Percentiles rank a stretch among this genome's conserved stretches.
phyloP scores from a whole-genome alignment of 2,113 vertebrate species.

The Thamnaconus septentrionalis region DNA sequence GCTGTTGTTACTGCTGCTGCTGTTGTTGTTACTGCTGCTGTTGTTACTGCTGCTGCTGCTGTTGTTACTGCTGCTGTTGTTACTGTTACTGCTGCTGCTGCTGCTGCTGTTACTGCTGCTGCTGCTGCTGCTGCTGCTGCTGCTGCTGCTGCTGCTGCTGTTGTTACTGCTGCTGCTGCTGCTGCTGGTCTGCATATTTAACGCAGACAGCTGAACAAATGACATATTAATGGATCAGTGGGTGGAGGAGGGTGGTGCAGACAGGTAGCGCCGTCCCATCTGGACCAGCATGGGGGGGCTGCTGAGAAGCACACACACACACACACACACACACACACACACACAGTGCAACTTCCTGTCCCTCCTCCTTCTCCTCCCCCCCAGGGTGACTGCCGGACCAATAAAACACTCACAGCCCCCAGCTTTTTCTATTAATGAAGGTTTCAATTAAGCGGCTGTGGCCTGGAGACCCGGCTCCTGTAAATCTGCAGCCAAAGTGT shows the following conservation, averaged over 20 bases:
- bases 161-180: slow-evolving; percentile 44
- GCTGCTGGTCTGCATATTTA: slow-evolving; percentile 99
- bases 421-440: slow-evolving; percentile 57
- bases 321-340: too few species aligned
- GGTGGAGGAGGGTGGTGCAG: slow-evolving; percentile 81
- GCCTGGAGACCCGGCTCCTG: slow-evolving; percentile 41
- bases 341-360: too few species aligned
- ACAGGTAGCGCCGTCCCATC: slow-evolving; percentile 96
- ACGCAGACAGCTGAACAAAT: slow-evolving; percentile 99
- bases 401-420: slow-evolving; percentile 22
- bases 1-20: too few species aligned
- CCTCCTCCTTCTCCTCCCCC: too few species aligned
- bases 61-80: too few species aligned
- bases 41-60: too few species aligned
- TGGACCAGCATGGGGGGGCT: slow-evolving; percentile 85
- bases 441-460: slow-evolving; percentile 53
- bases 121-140: too few species aligned
- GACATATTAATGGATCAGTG: slow-evolving; percentile 94
- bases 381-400: slow-evolving; percentile 21
- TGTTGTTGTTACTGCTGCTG: too few species aligned
- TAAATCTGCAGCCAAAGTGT: slow-evolving; percentile 39
- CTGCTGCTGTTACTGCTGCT: too few species aligned
- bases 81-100: too few species aligned
- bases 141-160: too few species aligned
- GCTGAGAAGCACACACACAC: not conserved